Evolutionary conservation across 2,888 invertebrate species (phyloP).

Genomic region (Rugalucina vietnamica): DNA sequence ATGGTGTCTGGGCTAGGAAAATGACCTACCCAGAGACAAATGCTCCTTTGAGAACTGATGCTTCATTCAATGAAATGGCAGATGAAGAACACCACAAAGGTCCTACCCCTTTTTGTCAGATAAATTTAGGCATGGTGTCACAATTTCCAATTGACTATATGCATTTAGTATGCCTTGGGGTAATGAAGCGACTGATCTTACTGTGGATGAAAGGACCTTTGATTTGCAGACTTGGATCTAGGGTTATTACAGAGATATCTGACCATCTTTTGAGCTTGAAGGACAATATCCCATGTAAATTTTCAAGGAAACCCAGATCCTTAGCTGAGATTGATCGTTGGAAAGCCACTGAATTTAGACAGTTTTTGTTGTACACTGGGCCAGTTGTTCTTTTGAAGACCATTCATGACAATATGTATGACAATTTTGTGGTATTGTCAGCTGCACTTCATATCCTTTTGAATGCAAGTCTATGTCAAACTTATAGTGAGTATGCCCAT

Average conservation of each 20-base stretch:
- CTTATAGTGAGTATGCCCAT: conserved; percentile 61
- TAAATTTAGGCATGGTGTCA: conserved; percentile 20
- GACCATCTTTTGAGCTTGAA: conserved; percentile 16
- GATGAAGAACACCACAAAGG: conserved; percentile 65
- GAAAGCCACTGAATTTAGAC: conserved; percentile 78
- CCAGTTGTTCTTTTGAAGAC: conserved; percentile 66
- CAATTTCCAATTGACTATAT: conserved; percentile 15
- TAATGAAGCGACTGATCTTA: conserved; percentile 13
- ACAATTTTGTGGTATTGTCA: conserved; percentile 53
- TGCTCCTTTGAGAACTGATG: conserved; percentile 53
- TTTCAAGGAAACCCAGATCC: conserved; percentile 71
- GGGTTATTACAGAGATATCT: conserved; percentile 20
- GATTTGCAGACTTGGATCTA: conserved; percentile 29
- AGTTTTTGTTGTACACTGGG: conserved; percentile 73
- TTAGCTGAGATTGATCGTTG: conserved; percentile 70
- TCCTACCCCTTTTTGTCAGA: conserved; percentile 27
- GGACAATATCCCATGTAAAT: conserved; percentile 65
- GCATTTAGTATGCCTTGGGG: conserved; percentile 19
- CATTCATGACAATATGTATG: conserved; percentile 46
- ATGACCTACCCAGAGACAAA: conserved; percentile 58
- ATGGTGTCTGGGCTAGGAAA: conserved; percentile 26
- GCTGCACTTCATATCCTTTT: conserved; percentile 65
- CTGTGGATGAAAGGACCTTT: conserved; percentile 56
- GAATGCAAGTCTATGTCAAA: conserved; percentile 57
- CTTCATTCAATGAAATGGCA: conserved; percentile 43